phyloP scores from a whole-genome alignment of 30 jellyfish, hydroid and myxozoan genomes.

The Aurelia aurita region DNA sequence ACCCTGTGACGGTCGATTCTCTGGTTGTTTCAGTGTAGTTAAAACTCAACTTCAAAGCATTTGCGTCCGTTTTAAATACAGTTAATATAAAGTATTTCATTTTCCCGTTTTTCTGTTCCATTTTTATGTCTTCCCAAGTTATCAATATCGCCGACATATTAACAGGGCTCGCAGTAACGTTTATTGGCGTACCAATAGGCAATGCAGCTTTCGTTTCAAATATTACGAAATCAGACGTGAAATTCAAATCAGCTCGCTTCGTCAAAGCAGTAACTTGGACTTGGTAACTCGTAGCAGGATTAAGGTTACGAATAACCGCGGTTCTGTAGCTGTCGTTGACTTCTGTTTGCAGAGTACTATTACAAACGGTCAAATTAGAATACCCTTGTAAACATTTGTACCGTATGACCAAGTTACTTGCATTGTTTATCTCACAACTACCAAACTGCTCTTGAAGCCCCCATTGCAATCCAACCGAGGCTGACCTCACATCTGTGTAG shows the following conservation, averaged over 20 bases:
- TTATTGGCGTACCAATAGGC: slow-evolving; percentile 25
- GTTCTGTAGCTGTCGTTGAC: background rate
- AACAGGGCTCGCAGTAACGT: background rate
- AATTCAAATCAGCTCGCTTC: slow-evolving; percentile 17
- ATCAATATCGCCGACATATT: slow-evolving; percentile 27
- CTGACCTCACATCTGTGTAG: slow-evolving; percentile 8
- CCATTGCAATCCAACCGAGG: slow-evolving; percentile 36
- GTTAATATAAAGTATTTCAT: background rate
- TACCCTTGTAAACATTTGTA: slow-evolving; percentile 40
- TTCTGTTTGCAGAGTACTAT: background rate
- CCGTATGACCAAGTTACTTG: slow-evolving; percentile 14
- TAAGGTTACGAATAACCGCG: slow-evolving; percentile 5
- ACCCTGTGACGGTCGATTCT: slow-evolving; percentile 1
- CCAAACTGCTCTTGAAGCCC: slow-evolving; percentile 3
- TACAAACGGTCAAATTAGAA: slow-evolving; percentile 28
- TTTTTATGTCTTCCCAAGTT: slow-evolving; percentile 27
- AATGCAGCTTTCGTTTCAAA: slow-evolving; percentile 12
- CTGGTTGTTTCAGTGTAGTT: background rate
- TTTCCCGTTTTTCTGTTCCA: slow-evolving; percentile 38
- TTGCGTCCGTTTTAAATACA: background rate
- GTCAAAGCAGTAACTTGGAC: slow-evolving; percentile 34
- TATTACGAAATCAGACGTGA: slow-evolving; percentile 8
- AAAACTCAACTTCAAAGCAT: background rate
- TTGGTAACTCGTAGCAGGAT: slow-evolving; percentile 49
- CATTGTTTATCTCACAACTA: slow-evolving; percentile 33